Percentiles rank a stretch among this genome's conserved stretches.
Conservation (phyloP, 1,140 invertebrate genomes). For the Battus philenor region DNA sequence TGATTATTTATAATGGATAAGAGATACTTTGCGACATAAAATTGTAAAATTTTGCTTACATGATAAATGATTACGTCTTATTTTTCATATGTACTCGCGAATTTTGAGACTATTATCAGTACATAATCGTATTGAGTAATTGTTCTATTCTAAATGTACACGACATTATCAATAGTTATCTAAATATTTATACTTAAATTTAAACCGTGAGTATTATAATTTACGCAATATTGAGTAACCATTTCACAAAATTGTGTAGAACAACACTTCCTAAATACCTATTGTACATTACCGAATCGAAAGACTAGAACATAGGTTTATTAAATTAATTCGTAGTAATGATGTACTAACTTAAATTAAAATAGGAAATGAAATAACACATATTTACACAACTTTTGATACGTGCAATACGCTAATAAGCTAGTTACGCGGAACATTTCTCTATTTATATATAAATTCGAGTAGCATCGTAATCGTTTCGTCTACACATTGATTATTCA, state of each 20-base stretch:
- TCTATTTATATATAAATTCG: background rate
- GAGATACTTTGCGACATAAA: no score
- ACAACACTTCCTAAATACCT: background rate
- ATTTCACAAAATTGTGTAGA: background rate
- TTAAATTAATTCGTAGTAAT: constrained; percentile 8
- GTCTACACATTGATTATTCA: background rate
- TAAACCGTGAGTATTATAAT: constrained; percentile 3
- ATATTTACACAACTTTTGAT: constrained; percentile 9
- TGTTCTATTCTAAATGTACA: constrained; percentile 8
- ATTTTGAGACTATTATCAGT: no score
- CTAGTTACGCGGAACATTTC: background rate
- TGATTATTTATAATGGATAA: no score
- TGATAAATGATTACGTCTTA: no score
- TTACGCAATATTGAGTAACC: background rate
- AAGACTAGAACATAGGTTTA: constrained; percentile 10
- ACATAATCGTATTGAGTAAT: no score
- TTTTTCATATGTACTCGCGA: no score
- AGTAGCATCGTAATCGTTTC: constrained; percentile 1
- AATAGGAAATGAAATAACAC: constrained; percentile 5
- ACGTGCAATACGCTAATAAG: background rate
- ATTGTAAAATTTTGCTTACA: no score
- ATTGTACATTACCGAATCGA: constrained; percentile 6
- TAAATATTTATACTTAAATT: constrained; percentile 5
- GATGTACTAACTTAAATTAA: constrained; percentile 9
- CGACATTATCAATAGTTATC: background rate